Evolutionary conservation across 2,888 invertebrate genomes (phyloP), one percentile per base, ranked within the genome.

Genomic region (Drosophila dives): DNA sequence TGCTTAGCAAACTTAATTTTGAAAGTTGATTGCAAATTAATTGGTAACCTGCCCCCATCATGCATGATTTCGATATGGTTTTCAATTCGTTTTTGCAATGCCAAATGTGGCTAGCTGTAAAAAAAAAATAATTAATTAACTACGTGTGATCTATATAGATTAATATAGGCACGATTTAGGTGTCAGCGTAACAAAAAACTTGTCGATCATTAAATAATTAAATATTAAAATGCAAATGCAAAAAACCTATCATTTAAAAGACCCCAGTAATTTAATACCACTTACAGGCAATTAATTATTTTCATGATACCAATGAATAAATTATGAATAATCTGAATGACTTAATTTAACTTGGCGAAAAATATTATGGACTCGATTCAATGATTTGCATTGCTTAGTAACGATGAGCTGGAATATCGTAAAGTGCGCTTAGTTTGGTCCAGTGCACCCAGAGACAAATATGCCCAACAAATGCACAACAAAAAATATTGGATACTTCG

Each of bases 1-100:
- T 64, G 68, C 68, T 74, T 68, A 54, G 75, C 77, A 72, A 70
- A 65, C 61, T 69, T 63, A 72, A 61, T 89, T 84, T 90, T 81
- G 84, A 88, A 86, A 86, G 86, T 89, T 87, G 90, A 87, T 87
- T 90, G 85, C 87, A 84, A 89, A 90, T 90, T 87, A 87, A 87
- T 87, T 87, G 87, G 77, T 69, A 74, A 69, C 58, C 53, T 64
- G 81, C 55, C 70, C 32, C 63, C 36, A 64, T 70, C 40, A 64
- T 70, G 56, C 59, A 64, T 32, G 62, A 63, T 60, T 74, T 54
- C 70, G 23, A 45, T 70, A 64, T 20, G 73, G 33, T 59, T 58
- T 64, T 42, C 48, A 32, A 45, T 40, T 34, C 23, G n/a, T 62
- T 65, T 79, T 56, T 75, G 76, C 64, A 53, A 65, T 63, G 61